Base-by-base conservation (phyloP, 2,797 vertebrate genomes). In the Chromis chromis region DNA sequence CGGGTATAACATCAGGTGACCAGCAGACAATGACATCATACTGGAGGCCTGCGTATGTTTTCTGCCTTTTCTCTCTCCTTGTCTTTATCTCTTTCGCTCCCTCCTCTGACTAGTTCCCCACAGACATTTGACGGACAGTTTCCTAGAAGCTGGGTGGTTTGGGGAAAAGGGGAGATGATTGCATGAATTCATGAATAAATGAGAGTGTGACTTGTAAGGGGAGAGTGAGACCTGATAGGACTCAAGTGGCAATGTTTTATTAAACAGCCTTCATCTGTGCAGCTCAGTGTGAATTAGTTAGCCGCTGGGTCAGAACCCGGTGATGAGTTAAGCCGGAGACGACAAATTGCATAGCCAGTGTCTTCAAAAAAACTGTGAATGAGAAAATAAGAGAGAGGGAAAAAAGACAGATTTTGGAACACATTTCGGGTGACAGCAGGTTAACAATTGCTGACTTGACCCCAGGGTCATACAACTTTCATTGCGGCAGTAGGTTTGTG, bases 131-230 rank as follows among this genome's bases (percentile, higher is more conserved):
- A 91, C 46, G 44, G 87, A 85, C 88, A 91, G 82, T 86, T 92
- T 91, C 74, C 75, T 52, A 64, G 77, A 88, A 86, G 81, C 81
- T 63, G 65, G 78, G 84, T 78, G 86, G 86, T 91, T 88, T 87
- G 68, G 84, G 85, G 76, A 83, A 84, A 82, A 58, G 72, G 79
- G 77, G 82, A 85, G 89, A 92, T 92, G 91, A 93, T 93, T 93
- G 90, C 88, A 91, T 89, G 91, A 93, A 92, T 92, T 90, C 89
- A 93, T 94, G 85, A 93, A 93, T 91, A 92, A 92, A 92, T 91
- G 90, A 91, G 82, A 75, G 59, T 84, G 77, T 79, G 84, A 84
- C 86, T 89, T 89, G 85, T 86, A 88, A 86, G 61, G 78, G 77
- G 79, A 74, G 89, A 79, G 81, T 83, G 84, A 87, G 74, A 81